Percentiles rank a stretch among this genome's conserved stretches.
Conservation (phyloP, 1,140 invertebrate genomes). For the Aphaenogaster ashmeadi region DNA sequence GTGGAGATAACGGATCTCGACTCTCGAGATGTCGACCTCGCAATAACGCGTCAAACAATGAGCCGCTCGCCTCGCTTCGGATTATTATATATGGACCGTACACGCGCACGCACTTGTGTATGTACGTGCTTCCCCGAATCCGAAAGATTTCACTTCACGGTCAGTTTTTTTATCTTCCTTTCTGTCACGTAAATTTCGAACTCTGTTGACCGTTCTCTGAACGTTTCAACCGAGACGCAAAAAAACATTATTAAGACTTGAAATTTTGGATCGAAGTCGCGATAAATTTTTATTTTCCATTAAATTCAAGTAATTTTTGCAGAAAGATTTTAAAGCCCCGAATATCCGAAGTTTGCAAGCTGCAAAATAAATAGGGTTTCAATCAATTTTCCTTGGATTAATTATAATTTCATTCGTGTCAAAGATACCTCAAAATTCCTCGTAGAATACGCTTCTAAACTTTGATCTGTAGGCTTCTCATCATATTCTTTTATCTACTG, state of each 20-base stretch:
- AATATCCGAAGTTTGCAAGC: neutral
- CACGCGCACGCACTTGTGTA: neutral
- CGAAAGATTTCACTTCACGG: neutral
- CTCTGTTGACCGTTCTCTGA: neutral
- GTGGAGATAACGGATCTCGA: conserved; percentile 7
- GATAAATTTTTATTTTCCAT: too few relatives aligned
- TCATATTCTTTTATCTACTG: neutral
- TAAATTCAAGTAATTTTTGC: too few relatives aligned
- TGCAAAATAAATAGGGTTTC: neutral
- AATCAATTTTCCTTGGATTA: neutral
- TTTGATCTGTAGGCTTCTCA: neutral
- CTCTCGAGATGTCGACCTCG: neutral
- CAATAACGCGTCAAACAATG: neutral
- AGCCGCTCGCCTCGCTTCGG: neutral
- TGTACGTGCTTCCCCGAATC: neutral
- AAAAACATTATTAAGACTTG: neutral
- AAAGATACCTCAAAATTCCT: neutral
- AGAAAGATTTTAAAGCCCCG: too few relatives aligned
- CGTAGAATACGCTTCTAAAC: neutral
- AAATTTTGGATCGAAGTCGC: too few relatives aligned
- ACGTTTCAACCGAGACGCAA: neutral
- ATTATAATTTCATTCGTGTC: neutral
- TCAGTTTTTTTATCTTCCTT: conserved; percentile 1
- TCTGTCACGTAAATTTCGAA: neutral
- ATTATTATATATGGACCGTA: neutral